These are phyloP conservation scores for Malthinus seriepunctatus DNA, from an alignment of 2,888 invertebrate genomes.

Conservation along the genomic window DNA sequence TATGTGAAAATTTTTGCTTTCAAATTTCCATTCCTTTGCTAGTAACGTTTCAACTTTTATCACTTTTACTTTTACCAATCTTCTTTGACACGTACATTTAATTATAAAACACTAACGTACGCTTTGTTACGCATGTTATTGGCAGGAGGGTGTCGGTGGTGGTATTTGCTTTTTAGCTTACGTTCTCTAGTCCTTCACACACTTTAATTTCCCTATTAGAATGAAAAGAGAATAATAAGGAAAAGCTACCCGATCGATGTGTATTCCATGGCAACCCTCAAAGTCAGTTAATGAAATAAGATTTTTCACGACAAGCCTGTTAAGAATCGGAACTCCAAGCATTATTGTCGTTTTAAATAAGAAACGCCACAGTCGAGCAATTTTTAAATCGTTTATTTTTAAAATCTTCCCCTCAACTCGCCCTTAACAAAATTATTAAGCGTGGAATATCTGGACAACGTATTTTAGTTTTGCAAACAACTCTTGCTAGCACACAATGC, in stretches of 20 bases:
- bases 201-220: conserved; percentile 13
- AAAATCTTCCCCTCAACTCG: too few species aligned
- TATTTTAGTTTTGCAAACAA: conserved; percentile 19
- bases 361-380: conserved; percentile 28
- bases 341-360: conserved; percentile 48
- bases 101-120: conserved; percentile 9
- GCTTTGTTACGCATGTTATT: conserved; percentile 14
- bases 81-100: conserved; percentile 9
- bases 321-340: conserved; percentile 47
- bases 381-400: conserved; percentile 2
- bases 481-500: conserved; percentile 24
- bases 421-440: conserved; percentile 1
- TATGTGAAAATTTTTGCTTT: neutral
- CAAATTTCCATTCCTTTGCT: conserved; percentile 4
- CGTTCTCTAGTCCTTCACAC: conserved; percentile 11
- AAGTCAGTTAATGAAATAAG: conserved; percentile 56
- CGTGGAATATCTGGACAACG: conserved; percentile 14
- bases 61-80: neutral
- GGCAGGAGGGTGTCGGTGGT: conserved; percentile 3
- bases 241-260: conserved; percentile 30
- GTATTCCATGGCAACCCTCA: conserved; percentile 41
- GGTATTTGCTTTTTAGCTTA: conserved; percentile 4
- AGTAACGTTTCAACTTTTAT: conserved; percentile 1
- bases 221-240: conserved; percentile 23
- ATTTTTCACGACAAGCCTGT: conserved; percentile 54